Conservation (phyloP, 1,140 invertebrate species). For the Ceratoteleas bidentatus region DNA sequence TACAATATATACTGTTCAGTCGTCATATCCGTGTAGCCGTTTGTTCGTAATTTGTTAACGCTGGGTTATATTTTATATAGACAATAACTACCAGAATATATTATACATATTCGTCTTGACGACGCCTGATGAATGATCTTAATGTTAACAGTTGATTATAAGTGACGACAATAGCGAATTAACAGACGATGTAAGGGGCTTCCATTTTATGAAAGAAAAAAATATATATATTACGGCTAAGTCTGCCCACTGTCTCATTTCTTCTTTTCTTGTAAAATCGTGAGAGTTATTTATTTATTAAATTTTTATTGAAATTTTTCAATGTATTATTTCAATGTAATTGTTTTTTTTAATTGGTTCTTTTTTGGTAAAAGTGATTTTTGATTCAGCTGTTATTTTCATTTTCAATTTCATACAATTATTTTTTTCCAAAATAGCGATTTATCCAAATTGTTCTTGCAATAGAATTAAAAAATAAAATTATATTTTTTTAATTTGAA, state of each 20-base stretch:
- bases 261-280: too few species aligned
- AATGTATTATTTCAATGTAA: too few species aligned
- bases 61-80: constrained; percentile 62
- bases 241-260: neutral
- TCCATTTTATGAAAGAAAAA: constrained; percentile 64
- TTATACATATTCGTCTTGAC: constrained; percentile 42
- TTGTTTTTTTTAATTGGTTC: too few species aligned
- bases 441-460: too few species aligned
- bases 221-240: constrained; percentile 59
- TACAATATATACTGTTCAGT: constrained; percentile 57
- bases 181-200: constrained; percentile 63
- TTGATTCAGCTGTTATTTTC: too few species aligned
- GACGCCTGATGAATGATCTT: constrained; percentile 52
- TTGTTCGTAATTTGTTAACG: constrained; percentile 55
- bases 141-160: constrained; percentile 63
- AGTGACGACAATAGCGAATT: constrained; percentile 50
- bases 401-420: too few species aligned
- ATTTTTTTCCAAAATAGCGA: too few species aligned
- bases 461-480: too few species aligned
- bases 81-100: constrained; percentile 56
- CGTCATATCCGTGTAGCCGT: constrained; percentile 52
- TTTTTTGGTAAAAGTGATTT: too few species aligned
- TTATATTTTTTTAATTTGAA: too few species aligned
- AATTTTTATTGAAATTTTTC: too few species aligned
- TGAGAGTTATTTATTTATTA: too few species aligned